Conservation (phyloP, 2,797 vertebrate genomes). For the Macropodus opercularis region DNA sequence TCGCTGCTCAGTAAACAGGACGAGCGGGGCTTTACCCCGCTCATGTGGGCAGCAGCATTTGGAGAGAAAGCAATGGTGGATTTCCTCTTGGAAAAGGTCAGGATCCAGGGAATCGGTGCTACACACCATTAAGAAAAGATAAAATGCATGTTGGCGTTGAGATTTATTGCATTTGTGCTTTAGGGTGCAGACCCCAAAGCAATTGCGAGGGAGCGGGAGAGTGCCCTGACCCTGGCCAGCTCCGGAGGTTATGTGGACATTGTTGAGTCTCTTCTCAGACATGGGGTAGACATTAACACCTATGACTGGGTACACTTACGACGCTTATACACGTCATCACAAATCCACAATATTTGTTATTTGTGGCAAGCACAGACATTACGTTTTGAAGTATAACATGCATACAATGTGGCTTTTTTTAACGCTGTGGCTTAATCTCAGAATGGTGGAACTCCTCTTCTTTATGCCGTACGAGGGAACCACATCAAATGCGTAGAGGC, state of each 20-base stretch:
- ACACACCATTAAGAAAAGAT: background rate
- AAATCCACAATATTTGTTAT: background rate
- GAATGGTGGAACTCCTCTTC: conserved; percentile 96
- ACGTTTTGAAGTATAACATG: background rate
- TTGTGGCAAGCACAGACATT: background rate
- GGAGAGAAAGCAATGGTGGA: conserved; percentile 92
- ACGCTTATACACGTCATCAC: conserved; percentile 1
- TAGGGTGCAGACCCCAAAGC: conserved; percentile 91
- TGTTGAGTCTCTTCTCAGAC: conserved; percentile 85
- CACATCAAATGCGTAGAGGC: conserved; percentile 92
- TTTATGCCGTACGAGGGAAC: conserved; percentile 95
- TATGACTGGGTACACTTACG: conserved; percentile 91
- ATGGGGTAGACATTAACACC: conserved; percentile 90
- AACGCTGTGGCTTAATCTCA: conserved; percentile 56
- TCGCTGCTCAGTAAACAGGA: conserved; percentile 89
- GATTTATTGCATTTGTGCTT: conserved; percentile 16
- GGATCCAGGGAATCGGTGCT: conserved; percentile 1
- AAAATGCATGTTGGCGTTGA: background rate
- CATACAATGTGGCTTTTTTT: background rate
- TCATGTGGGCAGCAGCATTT: conserved; percentile 96
- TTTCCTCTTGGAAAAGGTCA: conserved; percentile 90
- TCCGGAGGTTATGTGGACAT: conserved; percentile 95
- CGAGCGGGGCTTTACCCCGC: conserved; percentile 92
- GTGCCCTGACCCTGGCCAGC: conserved; percentile 92
- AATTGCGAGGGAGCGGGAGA: conserved; percentile 91